Evolutionary conservation across 2,113 vertebrate genomes (phyloP).

Genomic region (Podiceps cristatus): DNA sequence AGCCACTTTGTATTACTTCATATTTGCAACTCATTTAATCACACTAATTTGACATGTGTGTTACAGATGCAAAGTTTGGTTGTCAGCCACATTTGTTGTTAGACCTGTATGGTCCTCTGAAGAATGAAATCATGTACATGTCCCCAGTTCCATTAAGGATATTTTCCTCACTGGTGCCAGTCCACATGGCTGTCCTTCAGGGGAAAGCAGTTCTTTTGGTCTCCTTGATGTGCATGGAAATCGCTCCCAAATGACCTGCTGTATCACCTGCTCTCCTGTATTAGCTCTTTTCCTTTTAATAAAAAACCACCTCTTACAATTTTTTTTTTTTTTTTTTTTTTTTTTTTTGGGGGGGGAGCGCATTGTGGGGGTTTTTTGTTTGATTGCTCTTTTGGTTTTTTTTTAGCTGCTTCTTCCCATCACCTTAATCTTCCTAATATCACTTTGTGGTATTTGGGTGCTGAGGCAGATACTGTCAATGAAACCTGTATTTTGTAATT

Average conservation of each 20-base stretch:
- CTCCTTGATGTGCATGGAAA: not conserved
- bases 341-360: too few species aligned
- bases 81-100: not conserved
- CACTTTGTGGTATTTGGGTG: not conserved
- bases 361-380: too few species aligned
- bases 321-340: too few species aligned
- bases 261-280: not conserved
- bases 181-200: not conserved
- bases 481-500: not conserved
- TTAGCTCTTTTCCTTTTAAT: not conserved
- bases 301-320: not conserved
- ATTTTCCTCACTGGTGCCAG: not conserved
- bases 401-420: not conserved
- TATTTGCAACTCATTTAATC: not conserved
- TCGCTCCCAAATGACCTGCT: not conserved
- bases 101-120: not conserved
- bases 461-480: not conserved
- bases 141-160: not conserved
- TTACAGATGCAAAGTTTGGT: not conserved
- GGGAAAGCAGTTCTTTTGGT: not conserved
- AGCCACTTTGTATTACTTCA: not conserved
- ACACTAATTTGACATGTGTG: not conserved
- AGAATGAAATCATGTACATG: rapidly evolving
- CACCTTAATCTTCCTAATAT: not conserved
- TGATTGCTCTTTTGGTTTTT: not conserved